Evolutionary conservation across 2,797 vertebrate genomes (phyloP), one percentile per base, ranked within the genome.

Genomic region (Xyrichtys novacula): DNA sequence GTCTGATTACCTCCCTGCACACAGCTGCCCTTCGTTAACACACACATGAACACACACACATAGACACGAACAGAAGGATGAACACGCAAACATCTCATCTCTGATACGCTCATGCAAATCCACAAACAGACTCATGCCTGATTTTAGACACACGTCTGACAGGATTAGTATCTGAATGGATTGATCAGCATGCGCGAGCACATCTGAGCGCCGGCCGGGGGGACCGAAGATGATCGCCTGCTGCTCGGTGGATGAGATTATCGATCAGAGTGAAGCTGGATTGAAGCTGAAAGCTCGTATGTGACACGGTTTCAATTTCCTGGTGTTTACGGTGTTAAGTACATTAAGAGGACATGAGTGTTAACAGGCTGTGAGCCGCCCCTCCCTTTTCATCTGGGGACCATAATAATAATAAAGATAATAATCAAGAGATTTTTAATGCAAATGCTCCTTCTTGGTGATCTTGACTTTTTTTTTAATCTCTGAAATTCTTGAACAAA

Each of bases 1-100:
- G 66, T 74, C 73, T 71, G 66, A 87, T 88, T 84, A 83, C 78
- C 66, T 73, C 54, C 60, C 28, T 8, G 67, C 61, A 74, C 9
- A 17, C 73, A 71, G 73, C 78, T 60, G 73, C 49, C 42, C 38
- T 47, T 39, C 62, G 43, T 47, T 8, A 59, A 60, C 54, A 59
- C 52, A 46, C 76, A 40, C 14, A 15, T 7, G 54, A n/a, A 31
- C 26, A 43, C 39, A 29, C 20, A 23, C 34, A 44, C 73, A 67
- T 58, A 60, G 47, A 43, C 29, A 44, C 55, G n/a, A 7, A 16
- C 14, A 43, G 4, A 36, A 7, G n/a, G 22, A 47, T 20, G 47
- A 22, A 66, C 1, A 62, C 42, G 36, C 28, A 53, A 22, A 43
- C 23, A 23, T 11, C 14, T 10, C 29, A 5, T 56, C 39, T 11